Percentiles rank a stretch among this genome's conserved stretches.
Evolutionary conservation across 2,797 vertebrate species (phyloP).

Genomic region (Tolypeutes matacus): DNA sequence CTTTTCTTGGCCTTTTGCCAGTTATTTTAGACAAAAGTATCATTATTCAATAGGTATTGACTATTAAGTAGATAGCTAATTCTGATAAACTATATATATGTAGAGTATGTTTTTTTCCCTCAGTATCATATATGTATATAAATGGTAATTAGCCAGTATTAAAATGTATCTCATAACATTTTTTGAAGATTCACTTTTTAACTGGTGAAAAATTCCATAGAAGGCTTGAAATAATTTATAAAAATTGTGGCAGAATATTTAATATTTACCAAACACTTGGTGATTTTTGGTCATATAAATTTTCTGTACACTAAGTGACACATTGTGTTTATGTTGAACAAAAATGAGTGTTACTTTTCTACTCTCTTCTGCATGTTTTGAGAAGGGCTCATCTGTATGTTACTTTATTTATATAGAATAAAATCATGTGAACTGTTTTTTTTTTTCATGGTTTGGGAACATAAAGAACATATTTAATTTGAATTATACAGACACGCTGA

Average conservation of each 20-base stretch:
- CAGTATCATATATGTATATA: conserved; percentile 58
- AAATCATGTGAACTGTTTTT: not conserved
- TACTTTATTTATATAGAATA: conserved; percentile 18
- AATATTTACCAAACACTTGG: not conserved
- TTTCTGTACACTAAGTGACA: not conserved
- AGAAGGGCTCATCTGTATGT: not conserved
- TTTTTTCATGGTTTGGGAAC: not conserved
- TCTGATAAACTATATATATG: conserved; percentile 69
- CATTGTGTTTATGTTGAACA: conserved; percentile 34
- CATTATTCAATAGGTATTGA: conserved; percentile 90
- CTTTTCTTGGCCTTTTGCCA: conserved; percentile 86
- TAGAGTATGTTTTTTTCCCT: not conserved
- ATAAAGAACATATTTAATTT: conserved; percentile 47
- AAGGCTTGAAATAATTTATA: conserved; percentile 58
- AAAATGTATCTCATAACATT: conserved; percentile 56
- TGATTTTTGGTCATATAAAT: conserved; percentile 50
- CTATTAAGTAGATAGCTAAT: conserved; percentile 87
- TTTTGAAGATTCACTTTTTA: conserved; percentile 63
- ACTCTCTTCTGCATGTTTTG: not conserved
- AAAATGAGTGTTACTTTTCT: conserved; percentile 43
- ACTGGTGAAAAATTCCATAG: conserved; percentile 72
- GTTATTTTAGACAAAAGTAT: conserved; percentile 91
- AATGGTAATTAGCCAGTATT: conserved; percentile 69
- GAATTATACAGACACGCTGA: not conserved
- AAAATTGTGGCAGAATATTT: conserved; percentile 55